Evolutionary conservation across 2,888 invertebrate genomes (phyloP).

Genomic region (Euproctis similis): DNA sequence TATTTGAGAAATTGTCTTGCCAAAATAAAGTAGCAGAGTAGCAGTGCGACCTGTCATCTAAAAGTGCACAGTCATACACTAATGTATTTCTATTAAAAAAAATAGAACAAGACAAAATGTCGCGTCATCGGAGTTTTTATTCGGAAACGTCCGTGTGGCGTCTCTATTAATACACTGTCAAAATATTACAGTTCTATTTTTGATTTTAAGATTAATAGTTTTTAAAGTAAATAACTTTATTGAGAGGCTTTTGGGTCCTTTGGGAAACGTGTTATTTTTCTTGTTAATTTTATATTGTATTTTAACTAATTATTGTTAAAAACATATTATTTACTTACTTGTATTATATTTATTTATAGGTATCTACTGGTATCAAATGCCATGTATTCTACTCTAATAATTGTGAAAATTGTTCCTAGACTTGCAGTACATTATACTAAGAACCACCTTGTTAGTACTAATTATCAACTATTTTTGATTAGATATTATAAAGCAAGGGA

Average conservation of each 20-base stretch:
- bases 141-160: constrained; percentile 2
- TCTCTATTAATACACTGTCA: constrained; percentile 4
- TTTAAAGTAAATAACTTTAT: constrained; percentile 1
- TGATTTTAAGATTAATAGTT: constrained; percentile 7
- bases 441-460: too few species aligned
- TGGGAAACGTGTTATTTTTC: too few species aligned
- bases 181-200: constrained; percentile 8
- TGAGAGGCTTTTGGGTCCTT: constrained; percentile 2
- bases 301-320: too few species aligned
- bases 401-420: too few species aligned
- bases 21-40: constrained; percentile 15
- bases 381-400: too few species aligned
- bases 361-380: too few species aligned
- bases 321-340: too few species aligned
- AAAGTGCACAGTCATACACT: constrained; percentile 27
- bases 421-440: too few species aligned
- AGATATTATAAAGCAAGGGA: too few species aligned
- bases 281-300: too few species aligned
- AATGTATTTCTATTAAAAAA: constrained; percentile 31
- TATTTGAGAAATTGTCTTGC: background rate
- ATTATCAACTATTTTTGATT: too few species aligned
- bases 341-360: too few species aligned
- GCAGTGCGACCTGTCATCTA: constrained; percentile 11
- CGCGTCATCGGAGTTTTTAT: constrained; percentile 23
- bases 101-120: constrained; percentile 17